phyloP scores from a whole-genome alignment of 2,888 invertebrate genomes.

The Scaeva pyrastri region DNA sequence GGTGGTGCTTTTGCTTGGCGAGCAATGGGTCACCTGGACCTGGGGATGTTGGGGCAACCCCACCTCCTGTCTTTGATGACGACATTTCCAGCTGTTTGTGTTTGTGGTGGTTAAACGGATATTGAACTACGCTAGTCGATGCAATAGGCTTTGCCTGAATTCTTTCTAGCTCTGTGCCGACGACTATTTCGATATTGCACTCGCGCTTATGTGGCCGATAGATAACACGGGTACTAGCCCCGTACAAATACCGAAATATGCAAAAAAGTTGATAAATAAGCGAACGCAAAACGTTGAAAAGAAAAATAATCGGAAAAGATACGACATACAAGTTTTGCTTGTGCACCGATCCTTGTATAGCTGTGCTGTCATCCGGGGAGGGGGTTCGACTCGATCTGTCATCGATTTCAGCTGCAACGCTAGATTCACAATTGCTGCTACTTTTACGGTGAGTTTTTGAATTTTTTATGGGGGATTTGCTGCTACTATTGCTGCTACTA shows the following conservation, averaged over 20 bases:
- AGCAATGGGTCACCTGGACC: constrained; percentile 93
- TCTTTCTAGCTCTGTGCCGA: constrained; percentile 80
- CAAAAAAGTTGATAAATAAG: constrained; percentile 94
- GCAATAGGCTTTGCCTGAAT: constrained; percentile 76
- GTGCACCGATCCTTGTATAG: constrained; percentile 89
- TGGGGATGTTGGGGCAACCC: constrained; percentile 80
- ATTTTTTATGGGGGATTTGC: constrained; percentile 81
- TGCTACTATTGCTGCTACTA: constrained; percentile 80
- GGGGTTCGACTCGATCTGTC: constrained; percentile 77
- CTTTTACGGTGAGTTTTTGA: constrained; percentile 81
- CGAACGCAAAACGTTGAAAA: constrained; percentile 93
- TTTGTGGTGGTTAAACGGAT: constrained; percentile 76
- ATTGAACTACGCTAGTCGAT: constrained; percentile 65
- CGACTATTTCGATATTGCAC: constrained; percentile 86
- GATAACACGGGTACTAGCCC: constrained; percentile 91
- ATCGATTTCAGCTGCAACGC: constrained; percentile 81
- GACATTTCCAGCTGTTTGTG: constrained; percentile 77
- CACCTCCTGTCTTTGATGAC: constrained; percentile 63
- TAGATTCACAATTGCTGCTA: constrained; percentile 81
- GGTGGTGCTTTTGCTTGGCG: constrained; percentile 97
- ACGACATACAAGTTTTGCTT: constrained; percentile 94
- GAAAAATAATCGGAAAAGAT: constrained; percentile 93
- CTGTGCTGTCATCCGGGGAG: constrained; percentile 73
- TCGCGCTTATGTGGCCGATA: constrained; percentile 85
- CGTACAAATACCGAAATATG: constrained; percentile 93